Percentiles rank a stretch among this genome's conserved stretches.
phyloP scores from a whole-genome alignment of 2,113 vertebrate genomes.

The Butorides virescens region DNA sequence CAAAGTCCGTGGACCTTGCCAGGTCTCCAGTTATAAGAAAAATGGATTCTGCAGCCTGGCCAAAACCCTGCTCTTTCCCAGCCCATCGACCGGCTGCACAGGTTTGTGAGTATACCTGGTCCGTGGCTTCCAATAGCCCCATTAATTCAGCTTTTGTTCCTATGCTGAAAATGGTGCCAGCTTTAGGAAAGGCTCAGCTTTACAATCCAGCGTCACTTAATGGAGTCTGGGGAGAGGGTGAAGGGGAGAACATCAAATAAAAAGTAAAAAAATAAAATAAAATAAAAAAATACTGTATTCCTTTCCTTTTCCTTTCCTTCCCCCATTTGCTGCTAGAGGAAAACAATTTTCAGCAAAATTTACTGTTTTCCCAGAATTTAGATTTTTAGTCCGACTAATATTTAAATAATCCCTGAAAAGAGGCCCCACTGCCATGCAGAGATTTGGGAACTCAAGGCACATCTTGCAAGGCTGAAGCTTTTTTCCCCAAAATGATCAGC shows the following conservation, averaged over 20 bases:
- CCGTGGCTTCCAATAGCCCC: background rate
- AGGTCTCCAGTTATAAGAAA: background rate
- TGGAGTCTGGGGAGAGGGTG: background rate
- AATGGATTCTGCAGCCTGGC: background rate
- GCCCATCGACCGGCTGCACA: background rate
- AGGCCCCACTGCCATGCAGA: background rate
- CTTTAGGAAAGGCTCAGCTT: background rate
- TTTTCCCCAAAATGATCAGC: background rate
- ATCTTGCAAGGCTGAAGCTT: background rate
- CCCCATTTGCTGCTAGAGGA: background rate
- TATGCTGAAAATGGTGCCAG: background rate
- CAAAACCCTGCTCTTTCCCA: background rate
- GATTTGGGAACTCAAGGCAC: background rate
- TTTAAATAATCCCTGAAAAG: background rate
- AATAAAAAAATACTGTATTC: background rate
- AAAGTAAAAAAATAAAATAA: background rate
- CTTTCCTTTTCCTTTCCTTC: accelerated
- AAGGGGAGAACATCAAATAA: background rate
- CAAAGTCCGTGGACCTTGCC: background rate
- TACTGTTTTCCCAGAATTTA: background rate
- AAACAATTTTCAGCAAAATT: background rate
- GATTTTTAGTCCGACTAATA: background rate
- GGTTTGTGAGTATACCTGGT: background rate
- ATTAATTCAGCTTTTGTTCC: background rate
- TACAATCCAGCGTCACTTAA: background rate